phyloP scores from a whole-genome alignment of 2,888 invertebrate genomes.

The Hecatera dysodea region DNA sequence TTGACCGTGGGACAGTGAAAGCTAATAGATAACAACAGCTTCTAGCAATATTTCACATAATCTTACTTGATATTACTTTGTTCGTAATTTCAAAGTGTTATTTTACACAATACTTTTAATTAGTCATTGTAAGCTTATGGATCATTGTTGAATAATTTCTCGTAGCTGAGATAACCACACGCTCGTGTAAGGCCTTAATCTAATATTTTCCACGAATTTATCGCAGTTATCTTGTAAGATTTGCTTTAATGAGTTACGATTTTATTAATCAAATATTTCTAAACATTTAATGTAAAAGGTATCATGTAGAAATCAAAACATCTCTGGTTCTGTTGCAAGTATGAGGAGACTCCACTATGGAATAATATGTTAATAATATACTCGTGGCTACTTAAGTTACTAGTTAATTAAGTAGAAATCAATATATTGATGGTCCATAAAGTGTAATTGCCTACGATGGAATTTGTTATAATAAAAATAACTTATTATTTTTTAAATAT shows the following conservation, averaged over 20 bases:
- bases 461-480: neutral
- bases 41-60: conserved; percentile 82
- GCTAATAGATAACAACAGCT: conserved; percentile 75
- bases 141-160: conserved; percentile 51
- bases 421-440: neutral
- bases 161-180: conserved; percentile 34
- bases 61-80: conserved; percentile 73
- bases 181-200: conserved; percentile 7
- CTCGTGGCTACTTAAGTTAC: neutral
- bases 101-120: conserved; percentile 63
- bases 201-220: conserved; percentile 34
- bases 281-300: conserved; percentile 19
- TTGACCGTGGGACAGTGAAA: conserved; percentile 84
- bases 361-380: no score
- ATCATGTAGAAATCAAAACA: conserved; percentile 16
- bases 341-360: neutral
- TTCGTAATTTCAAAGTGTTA: conserved; percentile 65
- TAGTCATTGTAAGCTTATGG: conserved; percentile 57
- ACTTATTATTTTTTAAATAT: no score
- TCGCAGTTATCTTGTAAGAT: conserved; percentile 33
- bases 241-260: conserved; percentile 17
- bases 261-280: conserved; percentile 22
- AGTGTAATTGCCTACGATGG: neutral
- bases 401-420: neutral
- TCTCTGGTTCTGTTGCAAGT: conserved; percentile 19